Evolutionary conservation across 2,888 invertebrate species (phyloP), one percentile per base, ranked within the genome.

Genomic region (Machimus atricapillus): DNA sequence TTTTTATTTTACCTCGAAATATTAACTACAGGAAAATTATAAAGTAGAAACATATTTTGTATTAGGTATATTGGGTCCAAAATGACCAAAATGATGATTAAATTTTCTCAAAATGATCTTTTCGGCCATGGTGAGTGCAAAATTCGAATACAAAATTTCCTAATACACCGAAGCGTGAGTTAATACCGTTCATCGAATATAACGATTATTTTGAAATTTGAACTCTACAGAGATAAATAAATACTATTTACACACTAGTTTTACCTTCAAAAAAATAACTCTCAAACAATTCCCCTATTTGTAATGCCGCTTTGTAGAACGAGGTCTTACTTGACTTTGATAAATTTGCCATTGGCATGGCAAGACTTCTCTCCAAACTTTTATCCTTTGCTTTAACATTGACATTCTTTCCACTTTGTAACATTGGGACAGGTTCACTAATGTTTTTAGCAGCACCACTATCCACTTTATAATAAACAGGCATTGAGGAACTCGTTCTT

Each of bases 191-290:
- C n/a, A n/a, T n/a, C n/a, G 34, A 34, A 43, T 12, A 52, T 52
- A 16, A 5, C 4, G 4, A n/a, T 52, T 19, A n/a, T 46, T 46
- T 14, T 14, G 16, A 46, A 46, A 46, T 46, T 3, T 16, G 3
- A 43, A 14, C 5, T 0, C 14, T 14, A 2, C 43, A 43, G 12
- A 3, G 12, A 43, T 9, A 9, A 40, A 40, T 9, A 40, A 40
- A 9, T 2, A n/a, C 16, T n/a, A 2, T 52, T 52, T n/a, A 52
- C 52, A 52, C 19, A 23, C 9, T 9, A 23, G 8, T 7, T 27
- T 56, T 56, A 79, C 79, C 79, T 79, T 46, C 79, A 46, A 79
- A 79, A 3, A 79, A 52, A 16, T 79, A 79, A 79, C 0, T 52
- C 23, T 79, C 79, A 14, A 79, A 16, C 2, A 79, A 52, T 12